Conservation (phyloP, 2,888 invertebrate genomes). For the Apodemia mormo region DNA sequence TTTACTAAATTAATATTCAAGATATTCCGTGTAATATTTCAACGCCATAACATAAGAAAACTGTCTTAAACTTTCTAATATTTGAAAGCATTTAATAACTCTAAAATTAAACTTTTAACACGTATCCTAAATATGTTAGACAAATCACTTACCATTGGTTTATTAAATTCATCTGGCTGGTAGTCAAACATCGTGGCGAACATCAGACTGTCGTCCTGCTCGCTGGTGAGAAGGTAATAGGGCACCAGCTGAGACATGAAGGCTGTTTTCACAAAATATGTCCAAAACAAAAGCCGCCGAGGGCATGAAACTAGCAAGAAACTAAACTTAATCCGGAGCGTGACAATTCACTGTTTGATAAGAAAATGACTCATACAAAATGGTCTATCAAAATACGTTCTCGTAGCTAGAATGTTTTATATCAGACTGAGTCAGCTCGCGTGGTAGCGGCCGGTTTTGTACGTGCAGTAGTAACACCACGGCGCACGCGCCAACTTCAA, state of each 20-base stretch:
- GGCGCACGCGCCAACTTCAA: slow-evolving; percentile 69
- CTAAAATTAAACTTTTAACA: background rate
- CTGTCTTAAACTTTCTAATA: background rate
- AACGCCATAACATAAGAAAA: background rate
- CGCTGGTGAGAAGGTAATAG: slow-evolving; percentile 70
- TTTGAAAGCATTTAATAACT: background rate
- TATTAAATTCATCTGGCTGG: slow-evolving; percentile 72
- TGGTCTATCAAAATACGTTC: slow-evolving; percentile 61
- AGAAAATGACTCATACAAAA: slow-evolving; percentile 70
- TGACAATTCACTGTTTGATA: slow-evolving; percentile 67
- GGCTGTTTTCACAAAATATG: slow-evolving; percentile 61
- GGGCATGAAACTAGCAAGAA: slow-evolving; percentile 51
- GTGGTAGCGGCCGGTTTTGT: slow-evolving; percentile 74
- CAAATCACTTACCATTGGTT: slow-evolving; percentile 65
- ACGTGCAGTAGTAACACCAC: slow-evolving; percentile 55
- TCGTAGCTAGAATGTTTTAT: slow-evolving; percentile 74
- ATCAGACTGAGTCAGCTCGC: slow-evolving; percentile 77
- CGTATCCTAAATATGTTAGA: slow-evolving; percentile 8
- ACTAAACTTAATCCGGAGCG: slow-evolving; percentile 54
- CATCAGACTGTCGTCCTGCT: slow-evolving; percentile 80
- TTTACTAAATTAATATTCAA: too few relatives aligned
- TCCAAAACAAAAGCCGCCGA: slow-evolving; percentile 57
- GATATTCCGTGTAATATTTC: too few relatives aligned
- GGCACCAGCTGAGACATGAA: slow-evolving; percentile 86
- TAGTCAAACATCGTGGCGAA: slow-evolving; percentile 81